Evolutionary conservation across 2,797 vertebrate species (phyloP).

Genomic region (Centropyge bicolor): DNA sequence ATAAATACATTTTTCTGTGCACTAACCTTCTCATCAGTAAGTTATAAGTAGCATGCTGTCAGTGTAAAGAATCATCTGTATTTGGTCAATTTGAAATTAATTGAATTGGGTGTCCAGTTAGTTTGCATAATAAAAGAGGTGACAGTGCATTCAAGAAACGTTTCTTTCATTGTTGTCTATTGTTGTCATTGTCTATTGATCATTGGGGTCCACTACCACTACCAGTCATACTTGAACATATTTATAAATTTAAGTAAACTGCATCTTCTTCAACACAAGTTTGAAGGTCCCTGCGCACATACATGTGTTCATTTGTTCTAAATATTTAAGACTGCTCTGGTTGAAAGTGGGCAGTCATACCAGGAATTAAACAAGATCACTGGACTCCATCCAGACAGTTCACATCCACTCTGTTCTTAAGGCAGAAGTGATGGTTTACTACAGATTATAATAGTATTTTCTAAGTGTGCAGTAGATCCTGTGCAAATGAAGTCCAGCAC

Average conservation of each 20-base stretch:
- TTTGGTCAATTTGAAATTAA: conserved; percentile 31
- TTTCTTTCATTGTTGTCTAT: conserved; percentile 6
- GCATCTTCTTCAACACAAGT: background rate
- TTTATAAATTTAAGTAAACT: background rate
- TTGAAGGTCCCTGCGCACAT: background rate
- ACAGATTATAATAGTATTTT: background rate
- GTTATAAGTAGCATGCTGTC: conserved; percentile 10
- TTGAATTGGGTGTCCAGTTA: conserved; percentile 22
- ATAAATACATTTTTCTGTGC: conserved; percentile 2
- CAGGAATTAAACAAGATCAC: background rate
- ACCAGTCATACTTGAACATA: background rate
- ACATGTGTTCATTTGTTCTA: background rate
- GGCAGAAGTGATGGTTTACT: background rate
- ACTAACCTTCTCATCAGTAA: conserved; percentile 25
- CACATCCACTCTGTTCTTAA: background rate
- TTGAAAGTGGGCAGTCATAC: background rate
- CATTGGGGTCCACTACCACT: background rate
- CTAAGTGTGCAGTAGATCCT: background rate
- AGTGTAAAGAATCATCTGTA: conserved; percentile 21
- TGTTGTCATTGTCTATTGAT: conserved; percentile 17
- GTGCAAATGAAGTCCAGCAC: background rate
- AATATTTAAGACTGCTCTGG: background rate
- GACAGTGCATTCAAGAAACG: conserved; percentile 29
- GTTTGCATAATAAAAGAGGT: conserved; percentile 45
- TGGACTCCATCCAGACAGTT: background rate